These are phyloP conservation scores for Chirona hameri DNA, from an alignment of 2,888 invertebrate genomes.

Conservation along the genomic window DNA sequence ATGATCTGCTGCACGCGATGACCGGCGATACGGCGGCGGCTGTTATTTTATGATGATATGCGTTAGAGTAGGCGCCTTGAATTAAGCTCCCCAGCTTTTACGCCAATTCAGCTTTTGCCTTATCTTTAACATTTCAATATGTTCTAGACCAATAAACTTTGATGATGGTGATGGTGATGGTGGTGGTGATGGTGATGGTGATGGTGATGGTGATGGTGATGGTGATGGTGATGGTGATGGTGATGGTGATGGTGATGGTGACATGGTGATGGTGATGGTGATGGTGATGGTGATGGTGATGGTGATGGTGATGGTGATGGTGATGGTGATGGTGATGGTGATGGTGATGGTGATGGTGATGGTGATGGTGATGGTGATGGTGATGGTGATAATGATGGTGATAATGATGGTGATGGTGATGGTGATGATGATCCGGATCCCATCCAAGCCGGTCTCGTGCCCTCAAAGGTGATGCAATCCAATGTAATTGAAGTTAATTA, in stretches of 20 bases:
- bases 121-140: too few species aligned
- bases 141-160: neutral
- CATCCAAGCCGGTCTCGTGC: too few species aligned
- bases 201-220: constrained; percentile 22
- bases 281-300: constrained; percentile 22
- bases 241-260: constrained; percentile 22
- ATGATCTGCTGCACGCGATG: too few species aligned
- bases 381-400: constrained; percentile 22
- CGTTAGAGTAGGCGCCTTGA: too few species aligned
- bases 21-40: too few species aligned
- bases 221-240: constrained; percentile 22
- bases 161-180: constrained; percentile 22
- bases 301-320: constrained; percentile 22
- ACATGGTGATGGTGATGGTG: constrained; percentile 22
- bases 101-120: too few species aligned
- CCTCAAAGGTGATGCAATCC: too few species aligned
- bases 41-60: too few species aligned
- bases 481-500: too few species aligned
- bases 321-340: constrained; percentile 22
- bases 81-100: too few species aligned
- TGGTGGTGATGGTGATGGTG: constrained; percentile 22
- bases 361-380: constrained; percentile 22
- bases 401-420: constrained; percentile 22
- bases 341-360: constrained; percentile 22
- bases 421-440: constrained; percentile 2